Conservation (phyloP, 2,797 vertebrate species). For the Sardinella longiceps region DNA sequence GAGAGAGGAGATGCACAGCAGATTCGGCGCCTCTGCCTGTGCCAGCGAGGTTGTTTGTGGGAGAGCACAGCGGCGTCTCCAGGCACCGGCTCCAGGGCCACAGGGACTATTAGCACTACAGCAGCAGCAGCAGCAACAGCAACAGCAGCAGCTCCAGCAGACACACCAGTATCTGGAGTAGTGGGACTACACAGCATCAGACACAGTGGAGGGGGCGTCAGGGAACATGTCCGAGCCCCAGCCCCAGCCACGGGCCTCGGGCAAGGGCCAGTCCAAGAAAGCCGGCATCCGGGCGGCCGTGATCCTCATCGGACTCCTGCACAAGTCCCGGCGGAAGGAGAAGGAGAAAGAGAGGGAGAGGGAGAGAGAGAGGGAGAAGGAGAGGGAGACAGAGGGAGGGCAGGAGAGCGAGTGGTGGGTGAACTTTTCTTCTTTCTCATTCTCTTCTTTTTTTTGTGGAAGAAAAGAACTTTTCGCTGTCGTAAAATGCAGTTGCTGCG, state of each 20-base stretch:
- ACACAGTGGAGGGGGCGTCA: conserved; percentile 31
- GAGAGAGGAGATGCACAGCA: conserved; percentile 64
- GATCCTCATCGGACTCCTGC: conserved; percentile 93
- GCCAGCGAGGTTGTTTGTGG: conserved; percentile 50
- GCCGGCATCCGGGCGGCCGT: conserved; percentile 93
- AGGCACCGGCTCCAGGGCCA: conserved; percentile 56
- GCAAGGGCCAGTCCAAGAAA: conserved; percentile 83
- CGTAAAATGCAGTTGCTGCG: too few relatives aligned
- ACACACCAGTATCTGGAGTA: neutral
- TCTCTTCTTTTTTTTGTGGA: conserved; percentile 36
- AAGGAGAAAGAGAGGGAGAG: conserved; percentile 64
- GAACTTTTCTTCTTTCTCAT: conserved; percentile 47
- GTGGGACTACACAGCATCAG: neutral
- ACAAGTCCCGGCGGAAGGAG: conserved; percentile 87
- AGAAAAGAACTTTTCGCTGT: neutral
- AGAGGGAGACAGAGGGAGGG: conserved; percentile 82
- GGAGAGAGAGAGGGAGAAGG: conserved; percentile 58
- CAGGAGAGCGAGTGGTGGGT: conserved; percentile 64
- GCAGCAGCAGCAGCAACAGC: neutral
- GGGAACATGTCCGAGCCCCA: conserved; percentile 78
- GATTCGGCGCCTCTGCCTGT: conserved; percentile 55
- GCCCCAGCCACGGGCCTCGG: conserved; percentile 36
- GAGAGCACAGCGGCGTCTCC: conserved; percentile 50
- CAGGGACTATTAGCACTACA: conserved; percentile 56
- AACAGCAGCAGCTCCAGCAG: neutral